Conservation (phyloP, 2,797 vertebrate species). For the Poecile montanus region DNA sequence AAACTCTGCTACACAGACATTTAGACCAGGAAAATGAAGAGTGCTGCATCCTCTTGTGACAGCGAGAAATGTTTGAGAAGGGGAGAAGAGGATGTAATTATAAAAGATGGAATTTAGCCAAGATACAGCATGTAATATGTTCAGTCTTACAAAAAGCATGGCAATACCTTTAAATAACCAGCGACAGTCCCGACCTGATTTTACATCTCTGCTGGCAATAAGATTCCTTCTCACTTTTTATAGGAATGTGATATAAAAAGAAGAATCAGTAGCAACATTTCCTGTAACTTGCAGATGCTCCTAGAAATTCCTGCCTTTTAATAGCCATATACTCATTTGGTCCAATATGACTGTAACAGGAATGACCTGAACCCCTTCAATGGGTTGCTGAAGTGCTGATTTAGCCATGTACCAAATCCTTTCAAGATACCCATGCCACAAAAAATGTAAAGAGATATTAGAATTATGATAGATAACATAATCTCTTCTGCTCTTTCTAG, state of each 20-base stretch:
- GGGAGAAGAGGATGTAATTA: slow-evolving; percentile 40
- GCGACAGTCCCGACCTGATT: slow-evolving; percentile 59
- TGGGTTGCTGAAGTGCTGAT: not conserved
- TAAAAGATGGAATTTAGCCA: slow-evolving; percentile 54
- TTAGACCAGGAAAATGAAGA: not conserved
- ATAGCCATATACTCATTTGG: not conserved
- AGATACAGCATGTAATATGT: slow-evolving; percentile 34
- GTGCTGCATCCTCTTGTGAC: not conserved
- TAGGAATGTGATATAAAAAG: slow-evolving; percentile 53
- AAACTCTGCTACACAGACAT: not conserved
- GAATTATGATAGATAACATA: not conserved
- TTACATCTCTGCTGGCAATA: slow-evolving; percentile 56
- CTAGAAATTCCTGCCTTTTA: slow-evolving; percentile 22
- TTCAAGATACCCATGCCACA: not conserved
- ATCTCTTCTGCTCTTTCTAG: not conserved
- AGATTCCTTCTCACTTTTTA: slow-evolving; percentile 54
- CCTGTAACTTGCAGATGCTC: slow-evolving; percentile 38
- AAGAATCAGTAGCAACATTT: slow-evolving; percentile 38
- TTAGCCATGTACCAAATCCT: not conserved
- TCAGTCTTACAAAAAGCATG: slow-evolving; percentile 28
- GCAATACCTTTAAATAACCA: slow-evolving; percentile 63
- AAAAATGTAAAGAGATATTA: not conserved
- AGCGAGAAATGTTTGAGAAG: not conserved
- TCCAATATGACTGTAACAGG: not conserved
- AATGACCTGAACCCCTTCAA: not conserved